Evolutionary conservation across 2,888 invertebrate species (phyloP).

Genomic region (Drosophila prolongata): DNA sequence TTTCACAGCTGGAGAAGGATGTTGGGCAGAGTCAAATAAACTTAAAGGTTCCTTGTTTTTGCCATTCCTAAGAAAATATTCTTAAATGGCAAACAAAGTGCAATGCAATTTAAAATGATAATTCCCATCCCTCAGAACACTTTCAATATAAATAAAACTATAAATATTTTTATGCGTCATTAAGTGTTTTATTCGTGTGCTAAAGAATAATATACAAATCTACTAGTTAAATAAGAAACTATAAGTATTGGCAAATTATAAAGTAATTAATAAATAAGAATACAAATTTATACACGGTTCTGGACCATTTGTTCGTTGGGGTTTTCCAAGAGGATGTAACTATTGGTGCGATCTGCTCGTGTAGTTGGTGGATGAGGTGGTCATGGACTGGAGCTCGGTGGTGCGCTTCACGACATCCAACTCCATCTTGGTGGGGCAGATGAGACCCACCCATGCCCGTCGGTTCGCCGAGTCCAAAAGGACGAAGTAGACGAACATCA

Average conservation of each 20-base stretch:
- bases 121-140: no score
- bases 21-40: conserved; percentile 4
- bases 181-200: no score
- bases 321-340: not conserved
- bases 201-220: no score
- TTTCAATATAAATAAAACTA: no score
- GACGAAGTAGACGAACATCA: conserved; percentile 87
- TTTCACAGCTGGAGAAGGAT: not conserved
- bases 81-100: not conserved
- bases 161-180: no score
- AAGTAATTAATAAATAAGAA: conserved; percentile 9
- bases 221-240: not conserved
- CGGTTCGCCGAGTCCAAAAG: conserved; percentile 86
- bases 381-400: conserved; percentile 45
- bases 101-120: no score
- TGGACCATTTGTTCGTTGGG: conserved; percentile 53
- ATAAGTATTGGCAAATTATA: conserved; percentile 9
- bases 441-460: conserved; percentile 29
- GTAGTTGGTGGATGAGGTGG: conserved; percentile 43
- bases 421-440: conserved; percentile 31
- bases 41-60: conserved; percentile 1
- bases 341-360: conserved; percentile 18
- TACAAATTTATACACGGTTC: conserved; percentile 4
- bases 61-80: no score
- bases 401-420: conserved; percentile 43